Evolutionary conservation across 2,113 vertebrate species (phyloP), one percentile per base, ranked within the genome.

Genomic region (Mobula hypostoma): DNA sequence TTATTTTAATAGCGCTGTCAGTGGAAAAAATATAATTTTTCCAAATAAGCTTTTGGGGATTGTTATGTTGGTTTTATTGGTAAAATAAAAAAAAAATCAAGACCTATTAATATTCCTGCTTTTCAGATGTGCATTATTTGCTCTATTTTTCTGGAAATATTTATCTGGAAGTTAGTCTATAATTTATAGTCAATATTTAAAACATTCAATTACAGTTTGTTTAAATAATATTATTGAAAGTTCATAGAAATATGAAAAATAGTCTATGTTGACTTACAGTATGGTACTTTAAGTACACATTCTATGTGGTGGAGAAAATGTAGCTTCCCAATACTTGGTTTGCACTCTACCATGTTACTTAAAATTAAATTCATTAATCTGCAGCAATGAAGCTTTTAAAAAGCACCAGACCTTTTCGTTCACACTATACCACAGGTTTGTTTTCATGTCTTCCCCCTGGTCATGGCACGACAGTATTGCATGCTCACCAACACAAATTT

Each of bases 91-190:
- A 6, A 74, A 74, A 24, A 74, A 24, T 21, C 19, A 19, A 74
- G 5, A 61, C 61, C 17, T 68, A 17, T 14, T 90, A 68, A 68
- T 36, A 90, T 68, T n/a, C 17, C 87, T 90, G 87, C 87, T 63
- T 90, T 68, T 27, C 61, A 66, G 85, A 63, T 58, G 61, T 88
- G 12, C 19, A 87, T 87, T 90, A 66, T 68, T 90, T 66, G 32
- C 87, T 90, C 63, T 68, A 90, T 68, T 66, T 90, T 90, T 90
- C n/a, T 68, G 32, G 63, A 90, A 90, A 68, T 90, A 68, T 90
- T n/a, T 90, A 68, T 36, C 29, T 36, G n/a, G 87, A 32, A 90
- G 87, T 14, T 68, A 90, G n/a, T 63, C 66, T 90, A 90, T 63
- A 17, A 90, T 36, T 90, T 32, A 88, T 24, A 0, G n/a, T 90